phyloP scores from a whole-genome alignment of 2,888 invertebrate species.

The Atrina japonica region DNA sequence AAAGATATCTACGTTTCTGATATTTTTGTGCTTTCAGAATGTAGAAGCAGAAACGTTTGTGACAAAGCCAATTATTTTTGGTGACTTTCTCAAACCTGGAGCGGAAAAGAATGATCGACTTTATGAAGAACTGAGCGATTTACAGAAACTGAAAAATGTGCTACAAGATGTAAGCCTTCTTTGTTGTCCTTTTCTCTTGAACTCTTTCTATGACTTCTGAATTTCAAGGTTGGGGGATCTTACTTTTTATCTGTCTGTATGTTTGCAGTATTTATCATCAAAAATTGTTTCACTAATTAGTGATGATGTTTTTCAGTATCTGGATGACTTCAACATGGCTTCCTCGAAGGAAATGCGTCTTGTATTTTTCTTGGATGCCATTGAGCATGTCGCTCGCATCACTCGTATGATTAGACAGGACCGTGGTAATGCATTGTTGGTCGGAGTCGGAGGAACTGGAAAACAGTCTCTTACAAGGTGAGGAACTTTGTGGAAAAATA shows the following conservation, averaged over 20 bases:
- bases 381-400: slow-evolving; percentile 81
- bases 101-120: slow-evolving; percentile 87
- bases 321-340: slow-evolving; percentile 91
- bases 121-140: slow-evolving; percentile 91
- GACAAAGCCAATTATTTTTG: slow-evolving; percentile 85
- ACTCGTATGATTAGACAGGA: slow-evolving; percentile 81
- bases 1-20: too few relatives aligned
- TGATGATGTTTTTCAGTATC: slow-evolving; percentile 83
- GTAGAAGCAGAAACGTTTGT: slow-evolving; percentile 77
- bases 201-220: neutral
- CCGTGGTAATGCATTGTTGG: slow-evolving; percentile 80
- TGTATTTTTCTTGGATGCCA: slow-evolving; percentile 88
- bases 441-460: slow-evolving; percentile 81
- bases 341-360: slow-evolving; percentile 90
- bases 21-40: slow-evolving; percentile 61
- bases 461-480: slow-evolving; percentile 81
- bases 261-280: neutral
- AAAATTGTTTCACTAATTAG: neutral
- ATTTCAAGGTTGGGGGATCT: neutral
- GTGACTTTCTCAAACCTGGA: slow-evolving; percentile 91
- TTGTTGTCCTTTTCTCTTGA: neutral
- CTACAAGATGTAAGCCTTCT: slow-evolving; percentile 84
- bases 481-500: slow-evolving; percentile 10
- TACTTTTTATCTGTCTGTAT: too few relatives aligned
- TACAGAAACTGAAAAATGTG: slow-evolving; percentile 86